These are phyloP conservation scores for Eptatretus burgeri DNA, from an alignment of 2,113 vertebrate species.

Conservation along the genomic window DNA sequence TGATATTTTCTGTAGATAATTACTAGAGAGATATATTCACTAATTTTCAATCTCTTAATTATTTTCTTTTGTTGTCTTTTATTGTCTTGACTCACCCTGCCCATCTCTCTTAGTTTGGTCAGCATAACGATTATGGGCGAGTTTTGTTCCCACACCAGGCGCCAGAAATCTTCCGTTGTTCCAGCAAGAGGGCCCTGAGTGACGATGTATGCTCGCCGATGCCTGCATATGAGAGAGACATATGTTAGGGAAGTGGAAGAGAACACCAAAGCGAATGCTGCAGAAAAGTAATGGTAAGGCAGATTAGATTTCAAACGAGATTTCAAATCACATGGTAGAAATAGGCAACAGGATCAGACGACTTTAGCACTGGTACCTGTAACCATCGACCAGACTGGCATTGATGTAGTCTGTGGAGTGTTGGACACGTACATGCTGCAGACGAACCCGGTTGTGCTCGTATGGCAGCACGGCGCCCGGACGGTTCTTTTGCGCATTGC, in stretches of 20 bases:
- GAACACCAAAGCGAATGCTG: too few species aligned
- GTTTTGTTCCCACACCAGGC: slow-evolving; percentile 94
- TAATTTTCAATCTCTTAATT: too few species aligned
- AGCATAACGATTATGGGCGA: slow-evolving; percentile 94
- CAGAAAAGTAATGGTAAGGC: neutral
- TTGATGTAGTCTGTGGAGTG: slow-evolving; percentile 93
- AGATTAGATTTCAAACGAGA: neutral
- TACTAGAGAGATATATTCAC: too few species aligned
- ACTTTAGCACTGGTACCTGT: slow-evolving; percentile 24
- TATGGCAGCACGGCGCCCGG: slow-evolving; percentile 97
- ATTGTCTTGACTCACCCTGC: slow-evolving; percentile 21
- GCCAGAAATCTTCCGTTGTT: slow-evolving; percentile 93
- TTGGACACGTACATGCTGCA: slow-evolving; percentile 81
- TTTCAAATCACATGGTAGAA: too few species aligned
- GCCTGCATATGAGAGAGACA: slow-evolving; percentile 19
- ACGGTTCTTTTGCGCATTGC: slow-evolving; percentile 97
- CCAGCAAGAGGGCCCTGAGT: slow-evolving; percentile 79
- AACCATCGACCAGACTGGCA: slow-evolving; percentile 75
- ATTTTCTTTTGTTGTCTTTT: too few species aligned
- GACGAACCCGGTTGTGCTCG: slow-evolving; percentile 66
- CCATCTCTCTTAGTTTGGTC: slow-evolving; percentile 83
- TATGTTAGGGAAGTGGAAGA: too few species aligned
- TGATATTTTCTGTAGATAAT: too few species aligned
- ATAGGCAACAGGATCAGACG: too few species aligned
- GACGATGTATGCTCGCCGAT: slow-evolving; percentile 83